phyloP scores from a whole-genome alignment of 1,140 invertebrate genomes.

The Hyposmocoma kahamanoa region DNA sequence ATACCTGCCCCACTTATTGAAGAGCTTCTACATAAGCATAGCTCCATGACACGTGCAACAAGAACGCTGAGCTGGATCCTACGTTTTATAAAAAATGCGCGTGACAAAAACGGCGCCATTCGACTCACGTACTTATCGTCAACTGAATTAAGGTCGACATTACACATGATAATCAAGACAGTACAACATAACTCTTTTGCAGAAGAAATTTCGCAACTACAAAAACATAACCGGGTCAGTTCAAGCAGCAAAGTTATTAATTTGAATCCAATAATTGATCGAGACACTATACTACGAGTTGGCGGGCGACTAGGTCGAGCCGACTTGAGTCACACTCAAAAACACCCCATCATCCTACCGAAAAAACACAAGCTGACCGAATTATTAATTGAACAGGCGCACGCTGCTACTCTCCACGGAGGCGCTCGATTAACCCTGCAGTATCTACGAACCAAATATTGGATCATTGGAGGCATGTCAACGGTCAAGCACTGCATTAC shows the following conservation, averaged over 20 bases:
- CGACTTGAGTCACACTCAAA: not conserved
- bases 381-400: not conserved
- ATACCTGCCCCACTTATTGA: not conserved
- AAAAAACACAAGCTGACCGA: not conserved
- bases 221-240: not conserved
- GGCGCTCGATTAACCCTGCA: not conserved
- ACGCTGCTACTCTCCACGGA: not conserved
- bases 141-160: not conserved
- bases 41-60: not conserved
- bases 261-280: not conserved
- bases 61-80: not conserved
- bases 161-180: not conserved
- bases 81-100: not conserved
- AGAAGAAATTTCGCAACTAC: not conserved
- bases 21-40: not conserved
- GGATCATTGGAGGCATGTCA: not conserved
- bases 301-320: not conserved
- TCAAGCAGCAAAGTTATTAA: not conserved
- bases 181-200: not conserved
- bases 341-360: slow-evolving; percentile 2
- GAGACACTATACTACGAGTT: not conserved
- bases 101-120: not conserved
- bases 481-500: not conserved
- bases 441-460: not conserved
- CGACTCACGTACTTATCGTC: not conserved